These are phyloP conservation scores for Ips nitidus DNA, from an alignment of 1,140 invertebrate genomes.

Conservation along the genomic window DNA sequence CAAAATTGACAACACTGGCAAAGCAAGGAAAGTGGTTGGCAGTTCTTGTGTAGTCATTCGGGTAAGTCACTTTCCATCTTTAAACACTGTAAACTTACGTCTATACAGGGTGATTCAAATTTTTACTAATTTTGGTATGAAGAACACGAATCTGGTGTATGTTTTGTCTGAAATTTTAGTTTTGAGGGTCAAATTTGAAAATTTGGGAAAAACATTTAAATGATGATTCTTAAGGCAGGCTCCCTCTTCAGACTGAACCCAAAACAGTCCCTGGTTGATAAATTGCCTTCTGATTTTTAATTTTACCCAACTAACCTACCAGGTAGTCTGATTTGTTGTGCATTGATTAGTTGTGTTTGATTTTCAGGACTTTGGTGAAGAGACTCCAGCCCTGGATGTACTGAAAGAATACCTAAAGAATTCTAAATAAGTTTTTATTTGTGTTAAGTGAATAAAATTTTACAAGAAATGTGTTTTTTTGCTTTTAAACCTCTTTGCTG, in stretches of 20 bases:
- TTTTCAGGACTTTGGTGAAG: conserved; percentile 91
- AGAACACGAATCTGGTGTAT: too few species aligned
- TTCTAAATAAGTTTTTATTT: conserved; percentile 45
- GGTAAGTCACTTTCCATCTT: conserved; percentile 55
- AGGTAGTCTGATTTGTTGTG: background rate
- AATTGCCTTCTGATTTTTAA: conserved; percentile 48
- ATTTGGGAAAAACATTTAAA: background rate
- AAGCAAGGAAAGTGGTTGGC: conserved; percentile 97
- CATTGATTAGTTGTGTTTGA: conserved; percentile 38
- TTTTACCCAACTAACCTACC: conserved; percentile 31
- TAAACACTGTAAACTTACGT: background rate
- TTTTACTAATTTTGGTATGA: background rate
- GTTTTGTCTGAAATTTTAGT: too few species aligned
- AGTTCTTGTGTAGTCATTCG: conserved; percentile 98
- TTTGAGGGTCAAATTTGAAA: too few species aligned
- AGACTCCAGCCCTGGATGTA: conserved; percentile 90
- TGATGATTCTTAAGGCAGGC: conserved; percentile 12
- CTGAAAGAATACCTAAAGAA: conserved; percentile 82
- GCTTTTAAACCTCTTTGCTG: background rate
- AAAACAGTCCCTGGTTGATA: conserved; percentile 42
- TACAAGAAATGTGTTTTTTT: background rate
- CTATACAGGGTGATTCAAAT: background rate
- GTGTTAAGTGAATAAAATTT: background rate
- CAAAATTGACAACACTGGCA: conserved; percentile 98
- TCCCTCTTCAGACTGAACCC: conserved; percentile 12